Conservation (phyloP, 2,113 vertebrate species). For the Furnarius figulus region DNA sequence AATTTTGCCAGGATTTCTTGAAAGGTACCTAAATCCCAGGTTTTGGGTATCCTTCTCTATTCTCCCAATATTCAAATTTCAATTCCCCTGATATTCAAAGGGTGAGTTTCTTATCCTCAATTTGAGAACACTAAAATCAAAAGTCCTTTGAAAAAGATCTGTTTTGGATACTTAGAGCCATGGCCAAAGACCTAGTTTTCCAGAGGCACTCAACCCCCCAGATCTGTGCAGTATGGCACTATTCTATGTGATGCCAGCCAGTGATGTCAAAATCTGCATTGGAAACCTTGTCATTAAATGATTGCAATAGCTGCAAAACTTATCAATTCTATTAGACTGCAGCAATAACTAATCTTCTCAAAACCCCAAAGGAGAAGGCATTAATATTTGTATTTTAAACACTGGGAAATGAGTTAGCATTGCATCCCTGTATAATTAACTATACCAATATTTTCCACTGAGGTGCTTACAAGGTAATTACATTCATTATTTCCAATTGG, state of each 20-base stretch:
- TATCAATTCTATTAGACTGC: neutral
- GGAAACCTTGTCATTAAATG: neutral
- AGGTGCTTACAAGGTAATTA: conserved; percentile 56
- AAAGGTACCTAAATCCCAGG: neutral
- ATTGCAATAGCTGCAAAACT: neutral
- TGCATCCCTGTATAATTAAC: conserved; percentile 19
- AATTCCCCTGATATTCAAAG: neutral
- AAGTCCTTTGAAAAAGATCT: neutral
- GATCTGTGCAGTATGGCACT: rapidly evolving
- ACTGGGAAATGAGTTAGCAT: neutral
- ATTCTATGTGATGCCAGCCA: rapidly evolving
- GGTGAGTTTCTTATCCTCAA: neutral
- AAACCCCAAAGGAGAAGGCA: neutral
- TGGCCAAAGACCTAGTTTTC: neutral
- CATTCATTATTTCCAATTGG: conserved; percentile 32
- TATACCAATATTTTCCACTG: conserved; percentile 25
- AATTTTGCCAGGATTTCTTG: neutral
- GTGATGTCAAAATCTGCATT: neutral
- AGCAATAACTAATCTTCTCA: neutral
- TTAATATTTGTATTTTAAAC: conserved; percentile 37
- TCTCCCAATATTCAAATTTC: neutral
- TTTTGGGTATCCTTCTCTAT: neutral
- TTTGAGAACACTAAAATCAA: neutral
- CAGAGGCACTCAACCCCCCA: neutral
- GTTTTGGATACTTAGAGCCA: neutral